Conservation (phyloP, 2,888 invertebrate species). For the Pseudococcus jackbeardsleyi region DNA sequence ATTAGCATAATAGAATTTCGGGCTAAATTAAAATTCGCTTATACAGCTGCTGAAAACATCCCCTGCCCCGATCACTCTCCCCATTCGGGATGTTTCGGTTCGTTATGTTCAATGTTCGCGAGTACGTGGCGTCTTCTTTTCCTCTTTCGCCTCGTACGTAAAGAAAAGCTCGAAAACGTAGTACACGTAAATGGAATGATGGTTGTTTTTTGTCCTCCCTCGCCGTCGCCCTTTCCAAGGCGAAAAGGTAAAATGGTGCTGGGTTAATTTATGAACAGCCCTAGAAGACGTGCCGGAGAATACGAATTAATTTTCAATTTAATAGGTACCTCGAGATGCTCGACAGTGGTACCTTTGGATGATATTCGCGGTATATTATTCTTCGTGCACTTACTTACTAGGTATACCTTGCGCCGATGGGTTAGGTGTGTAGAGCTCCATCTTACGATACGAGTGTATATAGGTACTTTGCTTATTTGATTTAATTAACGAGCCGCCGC, state of each 20-base stretch:
- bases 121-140: background rate
- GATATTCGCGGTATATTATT: conserved; percentile 31
- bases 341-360: background rate
- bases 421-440: background rate
- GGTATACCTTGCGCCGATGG: background rate
- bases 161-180: background rate
- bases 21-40: conserved; percentile 9
- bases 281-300: conserved; percentile 15
- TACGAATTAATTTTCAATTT: conserved; percentile 54
- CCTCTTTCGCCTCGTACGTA: background rate
- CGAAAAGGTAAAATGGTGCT: background rate
- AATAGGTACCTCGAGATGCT: background rate
- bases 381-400: background rate
- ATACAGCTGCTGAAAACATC: conserved; percentile 5
- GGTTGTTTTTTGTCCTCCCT: background rate
- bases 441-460: background rate
- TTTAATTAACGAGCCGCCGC: conserved; percentile 11
- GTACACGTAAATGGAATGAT: background rate
- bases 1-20: conserved; percentile 22
- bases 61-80: background rate
- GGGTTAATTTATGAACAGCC: conserved; percentile 22
- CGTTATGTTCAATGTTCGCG: background rate
- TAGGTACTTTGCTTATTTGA: background rate
- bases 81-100: background rate
- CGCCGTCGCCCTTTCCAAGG: background rate